A percentile compares a stretch with the other conserved stretches of the same genome.
These are phyloP conservation scores for Parambassis ranga DNA, from an alignment of 2,797 vertebrate species.

Conservation along the genomic window DNA sequence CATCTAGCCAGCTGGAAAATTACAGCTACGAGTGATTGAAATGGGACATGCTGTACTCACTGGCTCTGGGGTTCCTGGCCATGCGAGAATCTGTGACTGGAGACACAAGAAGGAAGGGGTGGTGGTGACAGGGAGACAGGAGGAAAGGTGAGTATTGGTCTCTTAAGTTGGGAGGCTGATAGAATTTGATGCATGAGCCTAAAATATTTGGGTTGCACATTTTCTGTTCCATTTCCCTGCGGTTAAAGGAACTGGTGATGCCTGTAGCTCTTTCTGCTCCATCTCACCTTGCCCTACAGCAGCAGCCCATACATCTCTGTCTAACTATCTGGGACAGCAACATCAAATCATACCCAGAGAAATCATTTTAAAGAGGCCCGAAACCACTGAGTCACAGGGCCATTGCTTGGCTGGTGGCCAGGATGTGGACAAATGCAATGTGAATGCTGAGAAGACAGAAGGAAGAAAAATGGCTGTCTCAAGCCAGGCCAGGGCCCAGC, in stretches of 20 bases:
- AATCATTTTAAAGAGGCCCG: conserved; percentile 69
- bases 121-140: conserved; percentile 21
- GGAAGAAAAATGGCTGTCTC: conserved; percentile 71
- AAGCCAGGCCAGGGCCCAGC: conserved; percentile 56
- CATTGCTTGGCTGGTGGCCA: conserved; percentile 61
- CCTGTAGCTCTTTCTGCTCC: conserved; percentile 53
- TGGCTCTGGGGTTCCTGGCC: conserved; percentile 73
- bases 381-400: conserved; percentile 68
- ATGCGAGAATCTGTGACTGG: conserved; percentile 80
- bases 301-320: conserved; percentile 69
- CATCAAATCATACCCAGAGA: conserved; percentile 74
- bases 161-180: conserved; percentile 48
- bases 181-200: conserved; percentile 68
- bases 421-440: conserved; percentile 67
- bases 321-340: conserved; percentile 69
- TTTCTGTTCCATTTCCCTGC: conserved; percentile 70
- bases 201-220: conserved; percentile 75
- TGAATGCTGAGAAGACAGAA: conserved; percentile 72
- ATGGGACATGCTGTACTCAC: conserved; percentile 77
- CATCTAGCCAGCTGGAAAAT: conserved; percentile 77
- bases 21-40: conserved; percentile 71
- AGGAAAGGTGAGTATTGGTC: conserved; percentile 56
- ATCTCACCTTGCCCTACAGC: conserved; percentile 61
- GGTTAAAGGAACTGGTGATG: conserved; percentile 46
- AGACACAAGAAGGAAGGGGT: conserved; percentile 35